Evolutionary conservation across 2,888 invertebrate genomes (phyloP).

Genomic region (Nasonovia ribisnigri): DNA sequence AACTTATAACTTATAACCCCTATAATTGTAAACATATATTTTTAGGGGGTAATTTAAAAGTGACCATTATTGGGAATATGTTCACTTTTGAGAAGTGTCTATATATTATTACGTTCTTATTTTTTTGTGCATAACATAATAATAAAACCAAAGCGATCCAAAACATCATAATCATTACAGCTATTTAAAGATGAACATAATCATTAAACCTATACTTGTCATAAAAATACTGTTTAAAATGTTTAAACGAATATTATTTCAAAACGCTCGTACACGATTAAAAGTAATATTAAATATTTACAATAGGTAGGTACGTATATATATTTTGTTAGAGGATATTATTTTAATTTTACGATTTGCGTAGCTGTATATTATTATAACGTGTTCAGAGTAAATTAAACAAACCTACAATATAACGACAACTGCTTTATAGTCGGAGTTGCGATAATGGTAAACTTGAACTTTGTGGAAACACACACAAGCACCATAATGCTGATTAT

Average conservation of each 20-base stretch:
- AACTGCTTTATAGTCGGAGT: background rate
- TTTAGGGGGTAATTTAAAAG: background rate
- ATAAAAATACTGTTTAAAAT: background rate
- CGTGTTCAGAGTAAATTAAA: slow-evolving; percentile 7
- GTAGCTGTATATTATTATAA: background rate
- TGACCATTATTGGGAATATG: background rate
- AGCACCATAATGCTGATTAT: slow-evolving; percentile 37
- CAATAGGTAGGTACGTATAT: background rate
- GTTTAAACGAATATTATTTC: too few species aligned
- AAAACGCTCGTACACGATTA: background rate
- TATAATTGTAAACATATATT: background rate
- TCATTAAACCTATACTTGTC: background rate
- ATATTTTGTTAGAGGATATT: background rate
- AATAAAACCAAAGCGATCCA: background rate
- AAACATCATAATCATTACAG: background rate
- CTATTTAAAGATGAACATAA: background rate
- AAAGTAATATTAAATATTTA: background rate
- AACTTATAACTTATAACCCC: background rate
- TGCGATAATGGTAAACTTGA: slow-evolving; percentile 4
- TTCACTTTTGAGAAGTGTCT: background rate
- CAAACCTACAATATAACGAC: background rate
- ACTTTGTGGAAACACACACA: slow-evolving; percentile 6
- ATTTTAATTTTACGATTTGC: slow-evolving; percentile 8
- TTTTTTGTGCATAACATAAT: background rate
- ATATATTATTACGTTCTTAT: background rate